Evolutionary conservation across 64 coral and sea anemone genomes (phyloP).

Genomic region (Orbicella faveolata): DNA sequence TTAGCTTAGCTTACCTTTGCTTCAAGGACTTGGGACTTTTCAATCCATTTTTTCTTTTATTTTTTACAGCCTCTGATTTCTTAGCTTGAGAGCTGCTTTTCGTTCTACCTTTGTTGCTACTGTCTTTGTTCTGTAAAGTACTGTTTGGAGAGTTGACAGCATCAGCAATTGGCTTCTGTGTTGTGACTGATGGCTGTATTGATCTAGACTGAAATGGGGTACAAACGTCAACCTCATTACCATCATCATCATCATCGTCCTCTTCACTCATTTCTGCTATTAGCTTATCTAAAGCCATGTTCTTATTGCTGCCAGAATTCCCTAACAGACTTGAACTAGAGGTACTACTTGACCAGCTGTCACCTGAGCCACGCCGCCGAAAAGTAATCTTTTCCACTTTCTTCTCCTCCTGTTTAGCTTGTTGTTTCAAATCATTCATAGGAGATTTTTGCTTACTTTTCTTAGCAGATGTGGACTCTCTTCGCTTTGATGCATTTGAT

Average conservation of each 20-base stretch:
- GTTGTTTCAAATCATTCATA: constrained; percentile 38
- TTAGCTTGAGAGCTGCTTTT: constrained; percentile 2
- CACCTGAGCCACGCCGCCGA: constrained; percentile 77
- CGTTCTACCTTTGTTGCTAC: neutral
- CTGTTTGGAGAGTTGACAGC: neutral
- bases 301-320: constrained; percentile 41
- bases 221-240: constrained; percentile 67
- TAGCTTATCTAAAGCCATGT: constrained; percentile 82
- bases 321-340: constrained; percentile 66
- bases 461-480: constrained; percentile 41
- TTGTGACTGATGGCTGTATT: neutral
- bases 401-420: constrained; percentile 61
- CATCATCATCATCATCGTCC: constrained; percentile 89
- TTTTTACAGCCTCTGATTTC: constrained; percentile 4
- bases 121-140: constrained; percentile 5
- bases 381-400: constrained; percentile 91
- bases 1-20: constrained; percentile 12
- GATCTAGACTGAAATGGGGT: constrained; percentile 75
- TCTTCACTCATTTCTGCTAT: constrained; percentile 83
- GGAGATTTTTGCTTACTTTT: constrained; percentile 42
- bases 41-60: constrained; percentile 26
- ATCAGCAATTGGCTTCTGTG: neutral
- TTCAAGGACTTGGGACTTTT: constrained; percentile 17
- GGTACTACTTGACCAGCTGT: constrained; percentile 79
- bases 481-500: neutral